Conservation (phyloP, 2,888 invertebrate species). For the Myopa testacea region DNA sequence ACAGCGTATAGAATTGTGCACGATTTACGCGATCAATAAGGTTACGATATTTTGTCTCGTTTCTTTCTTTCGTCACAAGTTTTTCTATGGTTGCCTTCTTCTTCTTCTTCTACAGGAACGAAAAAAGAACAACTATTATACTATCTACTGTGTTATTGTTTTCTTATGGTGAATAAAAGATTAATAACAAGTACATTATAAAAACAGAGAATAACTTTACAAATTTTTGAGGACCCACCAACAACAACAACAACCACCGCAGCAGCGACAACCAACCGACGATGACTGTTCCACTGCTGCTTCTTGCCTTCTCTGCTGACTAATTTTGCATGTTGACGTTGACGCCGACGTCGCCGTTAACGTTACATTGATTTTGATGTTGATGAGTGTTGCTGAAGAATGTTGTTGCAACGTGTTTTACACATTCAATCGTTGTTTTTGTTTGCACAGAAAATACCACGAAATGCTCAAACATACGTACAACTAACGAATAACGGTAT, state of each 20-base stretch:
- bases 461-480: no score
- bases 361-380: no score
- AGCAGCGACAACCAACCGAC: background rate
- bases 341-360: background rate
- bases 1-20: constrained; percentile 24
- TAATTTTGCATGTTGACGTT: background rate
- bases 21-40: no score
- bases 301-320: no score
- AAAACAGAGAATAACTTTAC: no score
- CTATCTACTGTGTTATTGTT: background rate
- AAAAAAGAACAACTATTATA: background rate
- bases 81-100: background rate
- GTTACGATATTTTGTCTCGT: no score
- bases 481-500: no score
- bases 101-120: background rate
- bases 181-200: no score
- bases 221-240: no score
- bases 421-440: background rate
- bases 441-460: background rate
- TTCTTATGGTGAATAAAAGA: no score
- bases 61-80: background rate
- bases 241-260: background rate
- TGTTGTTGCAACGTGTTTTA: no score
- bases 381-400: no score
- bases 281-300: constrained; percentile 1